Base-by-base conservation (phyloP, 2,797 vertebrate species). In the Pipistrellus kuhlii region DNA sequence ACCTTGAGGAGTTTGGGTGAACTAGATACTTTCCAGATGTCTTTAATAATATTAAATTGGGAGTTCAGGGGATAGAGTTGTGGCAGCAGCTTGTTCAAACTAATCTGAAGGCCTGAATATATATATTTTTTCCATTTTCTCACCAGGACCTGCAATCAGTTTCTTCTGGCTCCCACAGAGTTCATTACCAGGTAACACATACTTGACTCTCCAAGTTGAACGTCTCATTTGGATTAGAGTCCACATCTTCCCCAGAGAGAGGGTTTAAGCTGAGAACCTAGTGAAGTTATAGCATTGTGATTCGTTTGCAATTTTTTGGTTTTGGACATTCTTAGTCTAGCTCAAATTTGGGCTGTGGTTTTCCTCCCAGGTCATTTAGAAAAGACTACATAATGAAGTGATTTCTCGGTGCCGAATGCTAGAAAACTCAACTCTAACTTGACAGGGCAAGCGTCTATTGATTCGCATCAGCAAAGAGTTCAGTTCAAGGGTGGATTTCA, bases 181-280 rank as follows among this genome's bases (percentile, higher is more conserved):
- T 99, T 98, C 99, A 99, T 97, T 99, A 99, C 80, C 99, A 99
- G 99, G 99, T 99, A 99, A 98, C 95, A 93, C 23, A 92, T 95
- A 51, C 81, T 94, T 82, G 72, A 71, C 55, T 76, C 48, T 88
- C 35, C 21, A 86, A 85, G 72, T 76, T 51, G 51, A 57, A 17
- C 27, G n/a, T 41, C 75, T 92, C 44, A 53, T 96, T 93, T 82
- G 51, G n/a, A 86, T 48, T 59, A 55, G 25, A 77, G 41, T 77
- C 27, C 3, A 10, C 14, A 6, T 77, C 20, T 88, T 77, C 48
- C 72, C 55, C 17, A 76, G 75, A 53, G 41, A 55, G 30, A 17
- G 38, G 25, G 15, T 96, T 94, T 27, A 69, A 14, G 25, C 8
- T 3, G 2, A 71, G 62, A 95, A 66, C 10, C 3, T 17, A n/a